These are phyloP conservation scores for Oeneis ivallda DNA, from an alignment of 2,888 invertebrate genomes.

Conservation along the genomic window DNA sequence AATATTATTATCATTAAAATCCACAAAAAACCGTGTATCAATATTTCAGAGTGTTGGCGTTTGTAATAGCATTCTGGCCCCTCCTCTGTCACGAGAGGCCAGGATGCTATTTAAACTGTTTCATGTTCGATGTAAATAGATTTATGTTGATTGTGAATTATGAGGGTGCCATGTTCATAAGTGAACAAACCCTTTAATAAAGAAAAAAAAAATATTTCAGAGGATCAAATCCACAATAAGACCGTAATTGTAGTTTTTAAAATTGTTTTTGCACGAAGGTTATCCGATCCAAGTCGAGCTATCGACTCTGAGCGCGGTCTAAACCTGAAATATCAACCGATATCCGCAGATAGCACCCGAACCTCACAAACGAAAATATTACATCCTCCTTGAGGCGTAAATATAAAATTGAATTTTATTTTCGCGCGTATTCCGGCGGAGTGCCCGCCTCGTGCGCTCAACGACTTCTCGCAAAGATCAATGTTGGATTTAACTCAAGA, in stretches of 20 bases:
- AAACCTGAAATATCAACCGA: neutral
- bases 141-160: no score
- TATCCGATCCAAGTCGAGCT: neutral
- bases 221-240: no score
- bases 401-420: slow-evolving; percentile 3
- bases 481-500: neutral
- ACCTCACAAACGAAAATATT: neutral
- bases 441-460: neutral
- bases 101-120: no score
- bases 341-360: neutral
- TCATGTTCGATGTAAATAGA: no score
- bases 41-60: no score
- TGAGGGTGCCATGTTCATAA: no score
- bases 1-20: no score
- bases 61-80: no score
- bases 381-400: neutral
- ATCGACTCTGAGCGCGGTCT: neutral
- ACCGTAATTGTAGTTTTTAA: neutral
- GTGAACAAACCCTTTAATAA: no score
- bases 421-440: neutral
- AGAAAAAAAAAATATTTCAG: no score
- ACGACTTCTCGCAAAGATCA: neutral
- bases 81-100: no score
- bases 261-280: neutral
- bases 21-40: no score